phyloP scores from a whole-genome alignment of 2,113 vertebrate species.

The Glaucomys volans region DNA sequence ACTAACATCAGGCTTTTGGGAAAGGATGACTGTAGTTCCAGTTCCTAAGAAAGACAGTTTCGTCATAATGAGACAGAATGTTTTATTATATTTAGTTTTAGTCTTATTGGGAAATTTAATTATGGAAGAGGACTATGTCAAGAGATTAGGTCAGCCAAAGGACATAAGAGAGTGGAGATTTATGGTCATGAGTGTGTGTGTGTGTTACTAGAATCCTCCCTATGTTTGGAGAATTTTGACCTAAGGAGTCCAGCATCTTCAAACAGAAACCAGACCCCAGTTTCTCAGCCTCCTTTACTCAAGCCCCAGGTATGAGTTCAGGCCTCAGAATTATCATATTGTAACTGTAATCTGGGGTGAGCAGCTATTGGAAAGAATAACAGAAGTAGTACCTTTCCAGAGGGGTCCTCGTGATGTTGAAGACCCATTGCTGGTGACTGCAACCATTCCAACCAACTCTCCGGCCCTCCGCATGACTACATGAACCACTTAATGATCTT shows the following conservation, averaged over 20 bases:
- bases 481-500: neutral
- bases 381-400: neutral
- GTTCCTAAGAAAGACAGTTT: neutral
- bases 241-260: neutral
- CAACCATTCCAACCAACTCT: neutral
- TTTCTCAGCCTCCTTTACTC: neutral
- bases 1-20: neutral
- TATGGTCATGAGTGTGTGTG: neutral
- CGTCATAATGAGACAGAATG: neutral
- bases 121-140: neutral
- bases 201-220: neutral
- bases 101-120: neutral
- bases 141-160: neutral
- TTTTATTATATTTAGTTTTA: neutral
- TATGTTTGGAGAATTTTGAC: neutral
- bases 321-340: neutral
- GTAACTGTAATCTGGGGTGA: neutral
- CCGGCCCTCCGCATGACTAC: neutral
- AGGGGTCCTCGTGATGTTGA: neutral
- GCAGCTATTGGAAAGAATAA: neutral
- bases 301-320: neutral
- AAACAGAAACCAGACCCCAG: neutral
- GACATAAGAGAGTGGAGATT: neutral
- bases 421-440: neutral
- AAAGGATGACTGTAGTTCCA: neutral